A percentile compares a stretch with the other conserved stretches of the same genome.
These are phyloP conservation scores for Drosophila aff. DNA, from an alignment of 1,140 invertebrate genomes.

Conservation along the genomic window DNA sequence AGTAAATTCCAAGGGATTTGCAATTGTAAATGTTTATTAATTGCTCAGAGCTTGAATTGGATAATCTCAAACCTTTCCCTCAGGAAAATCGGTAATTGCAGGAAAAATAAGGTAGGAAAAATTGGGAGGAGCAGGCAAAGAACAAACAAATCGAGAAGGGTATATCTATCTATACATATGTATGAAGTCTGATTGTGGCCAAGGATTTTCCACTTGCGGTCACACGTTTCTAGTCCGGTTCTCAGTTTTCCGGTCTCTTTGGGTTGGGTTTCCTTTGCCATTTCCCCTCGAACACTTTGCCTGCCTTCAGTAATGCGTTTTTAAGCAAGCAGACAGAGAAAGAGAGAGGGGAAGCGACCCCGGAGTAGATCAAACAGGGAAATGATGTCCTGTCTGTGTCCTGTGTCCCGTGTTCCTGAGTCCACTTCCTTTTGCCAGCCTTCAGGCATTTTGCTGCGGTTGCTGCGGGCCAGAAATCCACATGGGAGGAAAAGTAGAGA, in stretches of 20 bases:
- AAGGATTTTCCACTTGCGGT: conserved; percentile 72
- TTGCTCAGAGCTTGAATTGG: conserved; percentile 34
- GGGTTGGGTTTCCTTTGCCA: conserved; percentile 30
- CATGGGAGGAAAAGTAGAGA: conserved; percentile 3
- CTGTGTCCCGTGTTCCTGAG: conserved; percentile 8
- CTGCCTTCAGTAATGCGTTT: conserved; percentile 60
- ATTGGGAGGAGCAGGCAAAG: background rate
- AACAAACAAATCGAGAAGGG: conserved; percentile 9
- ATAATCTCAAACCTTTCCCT: background rate
- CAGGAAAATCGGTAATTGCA: conserved; percentile 20
- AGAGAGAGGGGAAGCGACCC: background rate
- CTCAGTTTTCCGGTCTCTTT: conserved; percentile 12
- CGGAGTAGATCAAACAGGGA: conserved; percentile 64
- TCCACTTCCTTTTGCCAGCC: conserved; percentile 29
- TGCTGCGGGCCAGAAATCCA: conserved; percentile 39
- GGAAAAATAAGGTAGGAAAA: conserved; percentile 14
- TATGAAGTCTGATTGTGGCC: conserved; percentile 55
- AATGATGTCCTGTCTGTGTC: conserved; percentile 51
- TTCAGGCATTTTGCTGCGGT: conserved; percentile 52
- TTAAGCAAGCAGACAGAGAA: conserved; percentile 55
- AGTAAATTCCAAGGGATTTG: conserved; percentile 58
- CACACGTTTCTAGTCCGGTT: conserved; percentile 13
- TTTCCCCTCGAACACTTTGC: conserved; percentile 10
- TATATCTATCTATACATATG: conserved; percentile 5
- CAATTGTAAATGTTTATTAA: conserved; percentile 64